phyloP scores from a whole-genome alignment of 30 jellyfish, hydroid and myxozoan genomes.

The Turritopsis dohrnii region DNA sequence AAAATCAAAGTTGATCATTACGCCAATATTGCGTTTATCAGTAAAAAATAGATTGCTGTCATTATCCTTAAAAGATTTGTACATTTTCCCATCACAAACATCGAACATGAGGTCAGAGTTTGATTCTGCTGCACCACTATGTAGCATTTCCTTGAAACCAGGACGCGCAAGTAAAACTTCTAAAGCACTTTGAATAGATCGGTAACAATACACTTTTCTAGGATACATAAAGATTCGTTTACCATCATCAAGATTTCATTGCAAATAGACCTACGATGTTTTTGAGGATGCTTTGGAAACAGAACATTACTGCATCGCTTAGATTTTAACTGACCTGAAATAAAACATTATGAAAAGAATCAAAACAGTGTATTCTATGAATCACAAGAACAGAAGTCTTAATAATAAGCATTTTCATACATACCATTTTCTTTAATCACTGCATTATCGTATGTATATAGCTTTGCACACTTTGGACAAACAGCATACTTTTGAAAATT shows the following conservation, averaged over 20 bases:
- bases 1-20: neutral
- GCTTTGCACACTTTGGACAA: neutral
- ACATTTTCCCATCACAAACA: slow-evolving; percentile 8
- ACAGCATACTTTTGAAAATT: neutral
- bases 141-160: slow-evolving; percentile 11
- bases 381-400: too few species aligned
- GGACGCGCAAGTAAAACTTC: neutral
- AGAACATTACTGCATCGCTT: neutral
- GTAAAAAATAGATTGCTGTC: neutral
- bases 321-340: slow-evolving; percentile 2
- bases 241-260: slow-evolving; percentile 9
- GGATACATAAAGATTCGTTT: neutral
- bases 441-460: neutral
- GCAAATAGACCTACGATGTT: neutral
- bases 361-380: too few species aligned
- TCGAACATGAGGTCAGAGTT: neutral
- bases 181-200: neutral
- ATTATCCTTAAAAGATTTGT: neutral
- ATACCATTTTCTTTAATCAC: neutral
- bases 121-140: slow-evolving; percentile 12
- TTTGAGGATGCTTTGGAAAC: slow-evolving; percentile 7
- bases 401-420: too few species aligned
- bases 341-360: neutral
- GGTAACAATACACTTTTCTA: slow-evolving; percentile 4
- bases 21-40: slow-evolving; percentile 11